Base-by-base conservation (phyloP, 2,113 vertebrate species). In the Oriolus oriolus region DNA sequence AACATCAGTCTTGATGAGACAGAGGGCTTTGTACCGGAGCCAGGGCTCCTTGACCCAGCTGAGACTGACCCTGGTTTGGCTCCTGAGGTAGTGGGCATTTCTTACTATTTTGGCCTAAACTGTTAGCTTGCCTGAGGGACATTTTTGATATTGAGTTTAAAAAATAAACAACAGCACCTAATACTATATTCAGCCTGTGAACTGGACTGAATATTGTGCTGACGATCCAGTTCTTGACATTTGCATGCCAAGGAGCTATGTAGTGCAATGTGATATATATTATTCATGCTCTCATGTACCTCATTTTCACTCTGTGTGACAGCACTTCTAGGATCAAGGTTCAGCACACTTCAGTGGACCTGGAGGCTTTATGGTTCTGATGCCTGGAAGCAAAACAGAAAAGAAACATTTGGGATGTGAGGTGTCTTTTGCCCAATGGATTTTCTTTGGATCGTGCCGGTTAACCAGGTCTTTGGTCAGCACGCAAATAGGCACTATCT, bases 271-370 rank as follows among this genome's bases (percentile, higher is more conserved):
- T 45, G 77, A 84, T 96, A 96, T 96, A 61, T 93, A 96, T 95
- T 92, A 96, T 95, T 96, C 96, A 97, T 95, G 92, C 79, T 95
- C 86, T 96, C 90, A 74, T 90, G 90, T 96, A 95, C 93, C 83
- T 96, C 90, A 84, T 93, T 96, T 96, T 95, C 93, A 93, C 95
- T 95, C 82, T 78, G 60, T 94, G 93, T 93, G 87, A 95, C 93
- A 96, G 94, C 91, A 87, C 91, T 96, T 96, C 82, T n/a, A 96
- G 95, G 95, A 94, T 95, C 96, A 95, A 96, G 95, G 93, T 94
- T 95, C 96, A 95, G 87, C 87, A 96, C 95, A 95, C 92, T 94
- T 95, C 95, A 95, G 76, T 80, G 92, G 95, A 90, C 95, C 92
- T 90, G 85, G 54, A 92, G 71, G 83, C 87, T 97, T 96, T 96